These are phyloP conservation scores for Hippopotamus amphibius DNA, from an alignment of 2,113 vertebrate genomes.

Conservation along the genomic window DNA sequence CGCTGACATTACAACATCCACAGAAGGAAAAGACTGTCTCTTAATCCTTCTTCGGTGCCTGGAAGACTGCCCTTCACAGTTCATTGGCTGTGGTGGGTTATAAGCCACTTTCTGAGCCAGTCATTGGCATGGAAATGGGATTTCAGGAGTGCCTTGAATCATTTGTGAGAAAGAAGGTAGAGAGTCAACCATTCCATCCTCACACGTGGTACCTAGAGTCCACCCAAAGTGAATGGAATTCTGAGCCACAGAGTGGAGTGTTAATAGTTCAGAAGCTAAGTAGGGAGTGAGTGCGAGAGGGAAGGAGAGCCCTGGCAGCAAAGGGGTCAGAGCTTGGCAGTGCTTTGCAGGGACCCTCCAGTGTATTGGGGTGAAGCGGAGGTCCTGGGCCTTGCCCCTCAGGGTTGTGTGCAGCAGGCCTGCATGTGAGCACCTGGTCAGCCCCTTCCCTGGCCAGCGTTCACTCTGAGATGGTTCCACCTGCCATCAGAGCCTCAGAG, in stretches of 20 bases:
- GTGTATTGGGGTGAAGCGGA: not conserved
- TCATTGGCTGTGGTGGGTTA: not conserved
- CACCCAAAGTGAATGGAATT: not conserved
- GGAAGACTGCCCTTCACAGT: not conserved
- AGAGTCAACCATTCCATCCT: not conserved
- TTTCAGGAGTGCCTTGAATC: not conserved
- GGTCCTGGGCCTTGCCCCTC: not conserved
- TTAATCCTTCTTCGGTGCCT: not conserved
- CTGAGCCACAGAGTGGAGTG: not conserved
- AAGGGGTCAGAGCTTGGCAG: not conserved
- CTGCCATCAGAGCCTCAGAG: not conserved
- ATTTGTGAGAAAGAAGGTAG: not conserved
- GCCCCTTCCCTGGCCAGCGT: not conserved
- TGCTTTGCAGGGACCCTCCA: not conserved
- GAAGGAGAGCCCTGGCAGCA: not conserved
- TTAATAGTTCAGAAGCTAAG: not conserved
- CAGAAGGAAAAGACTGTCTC: not conserved
- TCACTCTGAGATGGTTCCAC: not conserved
- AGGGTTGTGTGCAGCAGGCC: not conserved
- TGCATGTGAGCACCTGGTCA: rapidly evolving
- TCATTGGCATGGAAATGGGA: not conserved
- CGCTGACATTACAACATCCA: too few relatives aligned
- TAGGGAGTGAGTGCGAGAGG: not conserved
- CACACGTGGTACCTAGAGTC: not conserved
- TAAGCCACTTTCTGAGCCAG: not conserved